Evolutionary conservation across 2,113 vertebrate genomes (phyloP).

Genomic region (Ictalurus punctatus): DNA sequence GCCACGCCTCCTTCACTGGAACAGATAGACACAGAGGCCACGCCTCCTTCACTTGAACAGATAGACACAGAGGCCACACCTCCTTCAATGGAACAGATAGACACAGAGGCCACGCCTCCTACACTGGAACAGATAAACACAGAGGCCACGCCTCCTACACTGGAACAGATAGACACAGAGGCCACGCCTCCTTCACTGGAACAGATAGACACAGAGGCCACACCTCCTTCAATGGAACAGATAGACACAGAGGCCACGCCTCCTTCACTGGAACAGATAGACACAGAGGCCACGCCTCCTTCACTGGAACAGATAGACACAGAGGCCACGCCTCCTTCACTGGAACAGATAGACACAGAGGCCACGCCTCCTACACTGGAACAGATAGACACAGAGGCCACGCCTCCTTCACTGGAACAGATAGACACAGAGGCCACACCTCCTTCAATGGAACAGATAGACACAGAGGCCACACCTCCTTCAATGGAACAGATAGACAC

Average conservation of each 20-base stretch:
- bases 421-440: not conserved
- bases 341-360: not conserved
- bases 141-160: not conserved
- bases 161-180: not conserved
- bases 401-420: not conserved
- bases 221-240: not conserved
- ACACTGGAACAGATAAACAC: not conserved
- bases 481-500: not conserved
- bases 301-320: not conserved
- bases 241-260: not conserved
- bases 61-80: not conserved
- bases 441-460: not conserved
- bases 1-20: not conserved
- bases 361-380: not conserved
- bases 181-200: not conserved
- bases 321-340: not conserved
- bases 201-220: not conserved
- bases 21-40: not conserved
- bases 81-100: not conserved
- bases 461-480: not conserved
- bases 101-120: not conserved
- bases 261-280: not conserved
- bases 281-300: not conserved
- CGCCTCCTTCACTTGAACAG: not conserved
- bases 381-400: not conserved